Evolutionary conservation across 2,888 invertebrate genomes (phyloP).

Genomic region (Tenthredo amoena): DNA sequence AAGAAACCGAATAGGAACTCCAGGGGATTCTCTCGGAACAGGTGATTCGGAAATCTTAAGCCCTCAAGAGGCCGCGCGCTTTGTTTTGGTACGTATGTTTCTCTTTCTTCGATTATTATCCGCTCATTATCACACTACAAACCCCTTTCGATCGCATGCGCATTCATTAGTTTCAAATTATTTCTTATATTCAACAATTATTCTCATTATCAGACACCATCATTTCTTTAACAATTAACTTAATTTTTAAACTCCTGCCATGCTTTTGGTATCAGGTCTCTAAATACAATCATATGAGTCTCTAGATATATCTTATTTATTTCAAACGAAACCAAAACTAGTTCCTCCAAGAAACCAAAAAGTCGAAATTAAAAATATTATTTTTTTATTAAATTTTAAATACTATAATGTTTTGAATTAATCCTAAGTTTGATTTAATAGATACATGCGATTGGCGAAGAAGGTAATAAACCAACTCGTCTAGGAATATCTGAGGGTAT

Average conservation of each 20-base stretch:
- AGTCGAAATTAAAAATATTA: background rate
- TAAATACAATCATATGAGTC: background rate
- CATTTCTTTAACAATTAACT: background rate
- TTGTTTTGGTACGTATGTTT: conserved; percentile 70
- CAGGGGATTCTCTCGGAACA: conserved; percentile 64
- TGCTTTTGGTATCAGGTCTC: background rate
- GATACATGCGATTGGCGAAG: conserved; percentile 71
- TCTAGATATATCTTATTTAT: background rate
- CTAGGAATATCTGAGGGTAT: conserved; percentile 83
- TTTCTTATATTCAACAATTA: background rate
- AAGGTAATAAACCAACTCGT: conserved; percentile 76
- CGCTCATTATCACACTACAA: background rate
- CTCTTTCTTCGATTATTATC: background rate
- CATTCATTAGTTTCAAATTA: background rate
- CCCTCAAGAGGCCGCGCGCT: conserved; percentile 72
- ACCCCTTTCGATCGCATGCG: background rate
- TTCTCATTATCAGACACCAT: background rate
- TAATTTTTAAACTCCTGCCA: background rate
- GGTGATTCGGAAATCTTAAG: conserved; percentile 67
- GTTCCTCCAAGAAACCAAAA: background rate
- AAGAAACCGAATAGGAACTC: conserved; percentile 70
- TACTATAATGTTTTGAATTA: background rate
- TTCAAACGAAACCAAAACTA: background rate
- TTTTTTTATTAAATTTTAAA: background rate
- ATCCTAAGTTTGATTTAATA: conserved; percentile 51